phyloP scores from a whole-genome alignment of 2,113 vertebrate genomes.

The Craseonycteris thonglongyai region DNA sequence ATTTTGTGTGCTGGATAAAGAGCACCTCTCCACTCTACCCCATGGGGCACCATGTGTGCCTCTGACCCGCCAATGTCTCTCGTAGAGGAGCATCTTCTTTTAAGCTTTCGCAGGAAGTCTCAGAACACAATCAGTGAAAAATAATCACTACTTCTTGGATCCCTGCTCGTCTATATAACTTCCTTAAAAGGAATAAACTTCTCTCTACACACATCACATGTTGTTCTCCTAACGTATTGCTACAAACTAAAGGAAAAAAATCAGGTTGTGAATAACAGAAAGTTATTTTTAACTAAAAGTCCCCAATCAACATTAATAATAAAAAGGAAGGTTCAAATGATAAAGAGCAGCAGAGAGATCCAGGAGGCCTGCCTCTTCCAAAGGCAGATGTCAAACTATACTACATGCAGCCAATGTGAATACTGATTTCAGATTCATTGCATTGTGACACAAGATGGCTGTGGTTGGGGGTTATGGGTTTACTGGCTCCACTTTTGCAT shows the following conservation, averaged over 20 bases:
- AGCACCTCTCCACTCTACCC: rapidly evolving
- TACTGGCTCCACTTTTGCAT: not conserved
- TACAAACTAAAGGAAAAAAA: not conserved
- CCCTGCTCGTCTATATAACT: not conserved
- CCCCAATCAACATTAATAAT: not conserved
- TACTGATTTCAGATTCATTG: not conserved
- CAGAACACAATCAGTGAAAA: not conserved
- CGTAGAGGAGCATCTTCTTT: not conserved
- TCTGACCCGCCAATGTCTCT: not conserved
- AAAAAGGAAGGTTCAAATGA: not conserved
- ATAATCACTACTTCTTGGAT: not conserved
- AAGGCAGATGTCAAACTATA: not conserved
- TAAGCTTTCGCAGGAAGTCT: not conserved
- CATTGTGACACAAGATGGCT: not conserved
- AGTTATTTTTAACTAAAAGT: not conserved
- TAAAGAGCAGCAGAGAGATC: not conserved
- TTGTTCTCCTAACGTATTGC: not conserved
- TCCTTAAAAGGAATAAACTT: not conserved
- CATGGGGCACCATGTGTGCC: no score
- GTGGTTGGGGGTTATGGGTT: not conserved
- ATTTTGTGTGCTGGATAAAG: not conserved
- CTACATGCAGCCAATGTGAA: rapidly evolving
- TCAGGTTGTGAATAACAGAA: not conserved
- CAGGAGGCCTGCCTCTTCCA: not conserved
- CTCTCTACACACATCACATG: not conserved